phyloP scores from a whole-genome alignment of 2,113 vertebrate genomes.

The Natator depressus region DNA sequence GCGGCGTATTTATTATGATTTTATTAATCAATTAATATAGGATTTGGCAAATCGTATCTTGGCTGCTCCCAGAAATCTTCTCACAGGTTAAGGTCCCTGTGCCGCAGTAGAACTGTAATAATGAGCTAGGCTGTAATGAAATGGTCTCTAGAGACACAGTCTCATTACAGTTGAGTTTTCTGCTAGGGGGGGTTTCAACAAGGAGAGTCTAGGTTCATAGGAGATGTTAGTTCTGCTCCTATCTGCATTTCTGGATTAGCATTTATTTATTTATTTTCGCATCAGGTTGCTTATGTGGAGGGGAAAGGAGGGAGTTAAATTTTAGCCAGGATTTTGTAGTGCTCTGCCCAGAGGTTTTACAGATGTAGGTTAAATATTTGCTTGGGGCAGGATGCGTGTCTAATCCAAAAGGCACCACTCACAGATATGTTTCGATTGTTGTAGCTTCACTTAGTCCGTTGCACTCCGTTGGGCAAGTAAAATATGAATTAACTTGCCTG shows the following conservation, averaged over 20 bases:
- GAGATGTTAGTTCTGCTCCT: neutral
- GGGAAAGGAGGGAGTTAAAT: neutral
- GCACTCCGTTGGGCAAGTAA: neutral
- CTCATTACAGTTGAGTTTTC: neutral
- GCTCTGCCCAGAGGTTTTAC: neutral
- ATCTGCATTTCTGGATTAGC: neutral
- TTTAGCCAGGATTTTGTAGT: conserved; percentile 11
- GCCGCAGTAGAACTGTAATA: conserved; percentile 11
- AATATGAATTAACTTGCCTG: conserved; percentile 32
- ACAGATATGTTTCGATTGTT: neutral
- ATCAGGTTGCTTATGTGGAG: rapidly evolving
- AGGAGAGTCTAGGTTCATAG: neutral
- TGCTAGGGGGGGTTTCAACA: neutral
- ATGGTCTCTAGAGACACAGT: conserved; percentile 5
- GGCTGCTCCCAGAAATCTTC: neutral
- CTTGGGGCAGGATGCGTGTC: conserved; percentile 4
- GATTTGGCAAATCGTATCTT: neutral
- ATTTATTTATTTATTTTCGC: neutral
- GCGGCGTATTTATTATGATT: neutral
- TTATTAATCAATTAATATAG: rapidly evolving
- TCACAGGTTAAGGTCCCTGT: neutral
- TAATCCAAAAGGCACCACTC: neutral
- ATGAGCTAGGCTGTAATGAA: conserved; percentile 16
- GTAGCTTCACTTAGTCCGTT: neutral
- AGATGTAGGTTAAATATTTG: conserved; percentile 53